Conservation (phyloP, 37 sponge, comb jelly and placozoan genomes). For the Chondrilla cf. caribensis region DNA sequence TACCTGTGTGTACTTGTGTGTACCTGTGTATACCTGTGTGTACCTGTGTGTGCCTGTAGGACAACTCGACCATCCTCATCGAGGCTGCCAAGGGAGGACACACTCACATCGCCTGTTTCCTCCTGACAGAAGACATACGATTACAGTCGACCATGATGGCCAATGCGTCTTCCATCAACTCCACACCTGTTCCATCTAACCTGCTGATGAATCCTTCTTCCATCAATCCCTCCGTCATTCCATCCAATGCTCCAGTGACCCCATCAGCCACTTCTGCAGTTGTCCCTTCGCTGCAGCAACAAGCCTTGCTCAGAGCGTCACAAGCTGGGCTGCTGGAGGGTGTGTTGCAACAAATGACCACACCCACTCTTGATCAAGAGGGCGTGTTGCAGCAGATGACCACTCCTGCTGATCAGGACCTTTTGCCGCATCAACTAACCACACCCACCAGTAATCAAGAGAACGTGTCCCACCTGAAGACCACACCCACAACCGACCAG, state of each 20-base stretch:
- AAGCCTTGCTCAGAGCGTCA: slow-evolving; percentile 7
- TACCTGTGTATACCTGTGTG: not conserved
- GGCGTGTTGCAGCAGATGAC: no score
- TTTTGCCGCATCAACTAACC: no score
- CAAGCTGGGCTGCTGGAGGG: slow-evolving; percentile 20
- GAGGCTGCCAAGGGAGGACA: slow-evolving; percentile 84
- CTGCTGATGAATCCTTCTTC: no score
- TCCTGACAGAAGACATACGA: slow-evolving; percentile 49
- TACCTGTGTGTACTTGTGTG: not conserved
- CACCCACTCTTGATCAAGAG: not conserved
- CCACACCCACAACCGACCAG: no score
- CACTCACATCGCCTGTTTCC: slow-evolving; percentile 63
- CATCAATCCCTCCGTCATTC: no score
- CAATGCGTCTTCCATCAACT: no score
- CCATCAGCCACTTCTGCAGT: no score
- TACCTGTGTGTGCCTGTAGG: slow-evolving; percentile 30
- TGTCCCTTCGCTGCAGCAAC: slow-evolving; percentile 9
- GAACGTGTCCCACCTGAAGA: no score
- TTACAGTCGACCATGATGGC: not conserved
- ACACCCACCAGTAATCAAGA: no score
- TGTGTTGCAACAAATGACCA: not conserved
- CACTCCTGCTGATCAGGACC: no score
- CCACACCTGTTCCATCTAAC: no score
- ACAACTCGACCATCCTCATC: slow-evolving; percentile 78
- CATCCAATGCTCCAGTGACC: no score